Evolutionary conservation across 2,113 vertebrate genomes (phyloP).

Genomic region (Nanorana parkeri): DNA sequence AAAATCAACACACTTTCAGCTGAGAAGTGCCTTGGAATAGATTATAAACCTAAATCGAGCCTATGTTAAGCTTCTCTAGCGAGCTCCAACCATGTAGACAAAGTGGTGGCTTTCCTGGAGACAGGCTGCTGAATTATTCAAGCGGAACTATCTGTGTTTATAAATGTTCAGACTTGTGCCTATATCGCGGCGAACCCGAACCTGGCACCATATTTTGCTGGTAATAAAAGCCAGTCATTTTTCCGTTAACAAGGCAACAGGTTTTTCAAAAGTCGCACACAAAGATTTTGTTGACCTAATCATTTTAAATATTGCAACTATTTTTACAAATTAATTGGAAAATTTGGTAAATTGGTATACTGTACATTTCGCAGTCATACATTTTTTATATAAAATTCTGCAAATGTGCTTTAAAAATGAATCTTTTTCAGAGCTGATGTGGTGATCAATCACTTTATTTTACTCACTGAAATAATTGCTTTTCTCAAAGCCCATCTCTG

Average conservation of each 20-base stretch:
- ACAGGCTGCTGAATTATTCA: conserved; percentile 17
- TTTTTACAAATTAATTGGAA: too few species aligned
- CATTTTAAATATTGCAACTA: too few species aligned
- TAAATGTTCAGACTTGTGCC: conserved; percentile 30
- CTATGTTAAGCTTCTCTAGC: conserved; percentile 12
- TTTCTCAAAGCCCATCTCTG: too few species aligned
- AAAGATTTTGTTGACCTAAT: not conserved
- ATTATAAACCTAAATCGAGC: conserved; percentile 21
- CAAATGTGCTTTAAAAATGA: too few species aligned
- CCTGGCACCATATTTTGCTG: conserved; percentile 9
- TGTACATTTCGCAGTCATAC: too few species aligned
- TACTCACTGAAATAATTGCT: too few species aligned
- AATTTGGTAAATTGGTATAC: too few species aligned
- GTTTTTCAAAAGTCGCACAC: not conserved
- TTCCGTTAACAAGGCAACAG: conserved; percentile 27
- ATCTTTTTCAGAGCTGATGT: too few species aligned
- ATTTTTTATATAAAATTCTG: too few species aligned
- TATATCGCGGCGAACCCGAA: not conserved
- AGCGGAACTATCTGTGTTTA: conserved; percentile 23
- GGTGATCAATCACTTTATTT: too few species aligned
- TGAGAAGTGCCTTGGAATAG: conserved; percentile 40
- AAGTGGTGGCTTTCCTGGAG: conserved; percentile 33
- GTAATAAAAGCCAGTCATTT: conserved; percentile 21
- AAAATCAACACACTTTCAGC: conserved; percentile 42
- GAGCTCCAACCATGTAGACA: conserved; percentile 21